Base-by-base conservation (phyloP, 1,140 invertebrate species). In the Papilio xuthus region DNA sequence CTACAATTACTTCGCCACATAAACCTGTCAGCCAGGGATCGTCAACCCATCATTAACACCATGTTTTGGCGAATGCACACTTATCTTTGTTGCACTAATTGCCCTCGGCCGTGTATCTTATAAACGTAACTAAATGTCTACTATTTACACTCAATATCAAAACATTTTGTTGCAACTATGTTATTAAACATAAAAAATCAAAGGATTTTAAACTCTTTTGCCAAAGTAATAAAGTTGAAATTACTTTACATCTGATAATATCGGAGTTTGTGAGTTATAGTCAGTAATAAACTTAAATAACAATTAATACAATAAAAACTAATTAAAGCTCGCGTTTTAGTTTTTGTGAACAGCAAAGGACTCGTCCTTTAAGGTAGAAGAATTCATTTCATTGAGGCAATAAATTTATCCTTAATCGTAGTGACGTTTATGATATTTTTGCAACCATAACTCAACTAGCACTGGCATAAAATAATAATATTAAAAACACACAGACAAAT, bases 1-100 rank as follows among this genome's bases (percentile, higher is more conserved):
- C 15, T 20, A 79, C 80, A 81, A 84, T 81, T 81, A 81, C 23
- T 13, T 41, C 80, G 81, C 81, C 84, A 84, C 83, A 83, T 85
- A 83, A 83, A 73, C 63, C 67, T 76, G 80, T 82, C 83, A 82
- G 63, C 50, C 70, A 63, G 78, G 63, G 78, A 60, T 76, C 44
- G 56, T 77, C 70, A 77, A 69, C 42, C 79, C 47, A 72, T 81
- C 78, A 82, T 83, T 83, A 83, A 47, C 75, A 73, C 79, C 63
- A 76, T 76, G 80, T 81, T 81, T 76, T 63, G 74, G 53, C 53
- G 74, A 60, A 63, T 63, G 20, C 53, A 60, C 53, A 63, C 74
- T 63, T 76, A 63, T 63, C 74, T 56, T 75, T 53, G 18, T 76
- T 76, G 44, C 72, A 56, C 75, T 80, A 80, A 79, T 80, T 82